phyloP scores from a whole-genome alignment of 2,888 invertebrate genomes.

The Dorcus parallelipipedus region DNA sequence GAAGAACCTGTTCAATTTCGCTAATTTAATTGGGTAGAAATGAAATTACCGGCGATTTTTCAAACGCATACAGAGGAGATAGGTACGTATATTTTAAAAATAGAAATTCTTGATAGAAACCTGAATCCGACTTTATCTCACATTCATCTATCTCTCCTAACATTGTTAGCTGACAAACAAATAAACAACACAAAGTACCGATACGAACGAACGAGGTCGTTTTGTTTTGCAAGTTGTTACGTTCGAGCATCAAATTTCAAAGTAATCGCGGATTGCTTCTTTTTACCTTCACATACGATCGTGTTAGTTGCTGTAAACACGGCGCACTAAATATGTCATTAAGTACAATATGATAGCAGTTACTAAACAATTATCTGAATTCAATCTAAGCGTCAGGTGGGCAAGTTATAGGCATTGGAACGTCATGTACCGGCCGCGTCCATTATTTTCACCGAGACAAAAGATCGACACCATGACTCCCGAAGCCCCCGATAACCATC shows the following conservation, averaged over 20 bases:
- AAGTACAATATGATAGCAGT: conserved; percentile 29
- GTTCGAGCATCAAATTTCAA: neutral
- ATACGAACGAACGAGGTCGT: too few relatives aligned
- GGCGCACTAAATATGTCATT: conserved; percentile 30
- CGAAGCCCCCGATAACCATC: conserved; percentile 23
- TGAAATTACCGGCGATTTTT: too few relatives aligned
- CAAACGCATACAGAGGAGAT: too few relatives aligned
- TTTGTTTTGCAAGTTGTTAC: too few relatives aligned
- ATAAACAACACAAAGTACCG: too few relatives aligned
- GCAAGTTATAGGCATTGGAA: conserved; percentile 22
- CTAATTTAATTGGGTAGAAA: too few relatives aligned
- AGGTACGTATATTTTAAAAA: too few relatives aligned
- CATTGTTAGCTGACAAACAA: too few relatives aligned
- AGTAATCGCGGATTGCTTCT: neutral
- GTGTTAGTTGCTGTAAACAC: conserved; percentile 18
- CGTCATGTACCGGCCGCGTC: conserved; percentile 22
- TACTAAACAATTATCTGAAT: conserved; percentile 29
- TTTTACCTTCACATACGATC: neutral
- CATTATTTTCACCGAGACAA: conserved; percentile 28
- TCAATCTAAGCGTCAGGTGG: conserved; percentile 23
- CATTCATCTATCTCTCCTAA: too few relatives aligned
- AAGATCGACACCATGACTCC: conserved; percentile 30
- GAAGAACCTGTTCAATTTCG: too few relatives aligned
- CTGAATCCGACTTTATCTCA: too few relatives aligned
- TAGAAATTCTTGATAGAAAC: too few relatives aligned